These are phyloP conservation scores for Pampus argenteus DNA, from an alignment of 2,797 vertebrate species.

Conservation along the genomic window DNA sequence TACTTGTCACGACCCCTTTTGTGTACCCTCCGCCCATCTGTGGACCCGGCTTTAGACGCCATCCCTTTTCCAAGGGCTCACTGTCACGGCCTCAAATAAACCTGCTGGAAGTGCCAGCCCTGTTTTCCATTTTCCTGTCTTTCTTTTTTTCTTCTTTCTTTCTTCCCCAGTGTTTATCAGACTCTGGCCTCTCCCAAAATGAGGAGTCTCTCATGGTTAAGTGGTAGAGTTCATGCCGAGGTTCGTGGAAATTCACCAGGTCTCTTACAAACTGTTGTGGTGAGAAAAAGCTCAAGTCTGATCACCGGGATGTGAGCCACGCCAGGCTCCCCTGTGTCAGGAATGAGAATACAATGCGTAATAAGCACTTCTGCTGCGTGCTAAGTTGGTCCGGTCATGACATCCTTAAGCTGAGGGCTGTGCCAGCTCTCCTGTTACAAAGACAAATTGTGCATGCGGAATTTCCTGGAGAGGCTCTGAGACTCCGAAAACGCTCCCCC, in stretches of 20 bases:
- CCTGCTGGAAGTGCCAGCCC: slow-evolving; percentile 80
- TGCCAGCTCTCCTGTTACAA: slow-evolving; percentile 83
- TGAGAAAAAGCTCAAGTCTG: slow-evolving; percentile 75
- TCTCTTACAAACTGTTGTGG: slow-evolving; percentile 78
- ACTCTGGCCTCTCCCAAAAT: slow-evolving; percentile 76
- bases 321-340: slow-evolving; percentile 78
- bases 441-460: slow-evolving; percentile 84
- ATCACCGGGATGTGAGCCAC: slow-evolving; percentile 75
- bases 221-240: slow-evolving; percentile 79
- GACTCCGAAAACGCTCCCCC: slow-evolving; percentile 69
- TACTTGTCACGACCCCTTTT: slow-evolving; percentile 85
- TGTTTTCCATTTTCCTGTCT: slow-evolving; percentile 82
- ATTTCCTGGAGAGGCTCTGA: slow-evolving; percentile 80
- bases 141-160: slow-evolving; percentile 60
- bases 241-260: slow-evolving; percentile 83
- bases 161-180: slow-evolving; percentile 80
- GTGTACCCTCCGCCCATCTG: slow-evolving; percentile 76
- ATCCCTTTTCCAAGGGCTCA: slow-evolving; percentile 78
- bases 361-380: slow-evolving; percentile 81
- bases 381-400: slow-evolving; percentile 82
- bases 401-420: slow-evolving; percentile 73
- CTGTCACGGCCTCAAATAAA: slow-evolving; percentile 85
- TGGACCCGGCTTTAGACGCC: slow-evolving; percentile 79
- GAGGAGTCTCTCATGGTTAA: slow-evolving; percentile 79
- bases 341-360: slow-evolving; percentile 80